Evolutionary conservation across 2,797 vertebrate species (phyloP).

Genomic region (Melanotaenia maccullochi): DNA sequence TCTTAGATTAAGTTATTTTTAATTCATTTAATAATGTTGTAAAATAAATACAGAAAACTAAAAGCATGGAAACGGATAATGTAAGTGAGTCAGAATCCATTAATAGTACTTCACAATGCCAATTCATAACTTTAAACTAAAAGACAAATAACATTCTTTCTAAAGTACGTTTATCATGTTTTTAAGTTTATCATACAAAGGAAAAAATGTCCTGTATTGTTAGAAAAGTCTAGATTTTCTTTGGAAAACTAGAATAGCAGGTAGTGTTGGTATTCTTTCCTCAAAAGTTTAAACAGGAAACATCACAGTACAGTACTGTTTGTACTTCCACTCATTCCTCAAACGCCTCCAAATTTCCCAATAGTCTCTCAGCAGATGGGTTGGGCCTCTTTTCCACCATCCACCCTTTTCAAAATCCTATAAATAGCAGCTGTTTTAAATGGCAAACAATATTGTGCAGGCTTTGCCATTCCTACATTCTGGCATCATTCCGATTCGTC

Average conservation of each 20-base stretch:
- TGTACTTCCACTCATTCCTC: conserved; percentile 33
- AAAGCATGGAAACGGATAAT: not conserved
- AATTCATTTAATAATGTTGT: too few relatives aligned
- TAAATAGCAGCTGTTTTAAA: conserved; percentile 76
- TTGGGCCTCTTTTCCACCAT: conserved; percentile 58
- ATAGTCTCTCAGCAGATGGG: conserved; percentile 56
- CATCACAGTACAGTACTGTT: conserved; percentile 43
- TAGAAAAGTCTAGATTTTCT: not conserved
- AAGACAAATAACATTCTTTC: not conserved
- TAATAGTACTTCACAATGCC: not conserved
- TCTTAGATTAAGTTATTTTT: not conserved
- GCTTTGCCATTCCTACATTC: conserved; percentile 74
- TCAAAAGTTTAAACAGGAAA: conserved; percentile 61
- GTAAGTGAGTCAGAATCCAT: not conserved
- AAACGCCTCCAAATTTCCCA: conserved; percentile 47
- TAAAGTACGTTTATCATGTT: not conserved
- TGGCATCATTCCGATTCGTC: conserved; percentile 52
- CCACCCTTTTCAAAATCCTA: conserved; percentile 73
- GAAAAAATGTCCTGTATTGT: not conserved
- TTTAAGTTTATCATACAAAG: not conserved
- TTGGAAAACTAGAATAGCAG: conserved; percentile 35
- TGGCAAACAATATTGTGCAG: conserved; percentile 66
- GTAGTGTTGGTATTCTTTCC: conserved; percentile 17
- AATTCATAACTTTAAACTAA: not conserved
- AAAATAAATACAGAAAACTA: too few relatives aligned